Evolutionary conservation across 2,797 vertebrate species (phyloP).

Genomic region (Catostomus latipinnis): DNA sequence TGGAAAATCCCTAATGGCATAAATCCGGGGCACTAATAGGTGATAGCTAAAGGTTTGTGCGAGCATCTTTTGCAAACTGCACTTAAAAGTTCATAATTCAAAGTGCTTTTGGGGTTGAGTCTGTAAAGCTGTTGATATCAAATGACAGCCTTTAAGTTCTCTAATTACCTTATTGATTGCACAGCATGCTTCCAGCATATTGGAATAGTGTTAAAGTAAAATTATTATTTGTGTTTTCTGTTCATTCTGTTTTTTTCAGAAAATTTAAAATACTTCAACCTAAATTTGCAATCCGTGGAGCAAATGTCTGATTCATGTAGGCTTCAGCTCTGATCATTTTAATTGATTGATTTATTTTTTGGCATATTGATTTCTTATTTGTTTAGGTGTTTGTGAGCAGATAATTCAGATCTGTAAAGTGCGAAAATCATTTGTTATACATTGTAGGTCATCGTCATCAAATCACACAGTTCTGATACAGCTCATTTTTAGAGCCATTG

Average conservation of each 20-base stretch:
- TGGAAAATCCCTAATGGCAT: conserved; percentile 58
- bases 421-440: not conserved
- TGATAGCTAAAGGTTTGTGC: conserved; percentile 47
- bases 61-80: conserved; percentile 42
- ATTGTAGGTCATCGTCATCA: conserved; percentile 11
- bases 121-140: conserved; percentile 58
- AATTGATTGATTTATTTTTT: not conserved
- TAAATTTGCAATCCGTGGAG: not conserved
- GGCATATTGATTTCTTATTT: not conserved
- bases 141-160: conserved; percentile 41
- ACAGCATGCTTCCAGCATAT: conserved; percentile 16
- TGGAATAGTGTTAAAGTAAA: conserved; percentile 17
- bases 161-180: conserved; percentile 47
- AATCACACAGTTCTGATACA: not conserved
- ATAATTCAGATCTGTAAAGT: conserved; percentile 12
- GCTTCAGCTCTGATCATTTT: not conserved
- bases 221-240: conserved; percentile 15
- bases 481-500: not conserved
- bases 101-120: conserved; percentile 53
- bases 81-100: conserved; percentile 55
- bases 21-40: conserved; percentile 48
- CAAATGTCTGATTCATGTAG: not conserved
- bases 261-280: not conserved
- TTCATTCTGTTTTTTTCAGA: conserved; percentile 3
- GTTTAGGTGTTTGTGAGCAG: not conserved